Evolutionary conservation across 1,140 invertebrate species (phyloP), one percentile per base, ranked within the genome.

Genomic region (Polyergus mexicanus): DNA sequence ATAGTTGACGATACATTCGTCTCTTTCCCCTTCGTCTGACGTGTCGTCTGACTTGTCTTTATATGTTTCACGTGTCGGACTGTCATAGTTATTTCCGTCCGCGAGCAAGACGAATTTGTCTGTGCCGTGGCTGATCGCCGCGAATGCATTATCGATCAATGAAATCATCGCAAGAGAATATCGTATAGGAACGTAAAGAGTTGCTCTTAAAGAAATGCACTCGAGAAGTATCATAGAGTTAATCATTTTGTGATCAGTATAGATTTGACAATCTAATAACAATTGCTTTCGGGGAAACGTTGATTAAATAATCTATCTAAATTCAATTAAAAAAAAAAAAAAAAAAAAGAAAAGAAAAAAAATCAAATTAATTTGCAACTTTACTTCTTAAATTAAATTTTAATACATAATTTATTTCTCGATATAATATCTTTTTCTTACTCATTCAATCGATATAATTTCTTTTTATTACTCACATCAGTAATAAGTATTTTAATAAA

Each of bases 1-100:
- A 16, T 32, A 32, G 2, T 32, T 32, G 2, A 32, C 3, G 2
- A 32, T 38, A 56, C 51, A 28, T 3, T 19, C 38, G 7, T 68
- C 51, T 7, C 7, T 41, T 11, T 10, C 8, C 11, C 25, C 16
- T 16, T 51, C 32, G n/a, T 58, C 28, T 28, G 19, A 32, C 63
- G 28, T 22, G 28, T 35, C 44, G n/a, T 58, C 28, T 28, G 19
- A 32, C 63, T 41, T 22, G 28, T 35, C 44, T 72, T 71, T 81
- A 44, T 81, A 25, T 51, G 62, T 83, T 35, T 74, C 78, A 74
- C 38, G 25, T 56, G 38, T 62, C 38, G 25, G 56, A 56, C 11
- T 62, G 78, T 83, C 78, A 83, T 74, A 74, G 68, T 41, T 83
- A 83, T 83, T 83, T 83, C 38, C 54, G 41, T 83, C 66, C 35